phyloP scores from a whole-genome alignment of 2,797 vertebrate genomes.

The Sebastes oblongus region DNA sequence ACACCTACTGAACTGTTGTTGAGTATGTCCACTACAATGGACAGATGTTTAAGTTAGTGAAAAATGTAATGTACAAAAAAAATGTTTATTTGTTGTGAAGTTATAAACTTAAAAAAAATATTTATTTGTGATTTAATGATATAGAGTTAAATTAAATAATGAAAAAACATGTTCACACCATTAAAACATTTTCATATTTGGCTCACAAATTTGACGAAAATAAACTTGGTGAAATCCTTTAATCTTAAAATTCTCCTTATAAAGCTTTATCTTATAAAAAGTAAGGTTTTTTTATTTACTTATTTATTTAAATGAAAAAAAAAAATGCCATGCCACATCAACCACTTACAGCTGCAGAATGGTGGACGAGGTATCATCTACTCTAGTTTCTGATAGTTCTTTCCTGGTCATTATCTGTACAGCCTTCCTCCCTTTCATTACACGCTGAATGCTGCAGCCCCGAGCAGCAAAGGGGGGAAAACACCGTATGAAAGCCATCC shows the following conservation, averaged over 20 bases:
- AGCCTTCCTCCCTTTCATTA: constrained; percentile 45
- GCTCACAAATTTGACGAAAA: not conserved
- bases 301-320: not conserved
- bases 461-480: constrained; percentile 42
- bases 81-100: not conserved
- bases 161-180: not conserved
- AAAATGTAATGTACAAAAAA: accelerated
- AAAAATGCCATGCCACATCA: not conserved
- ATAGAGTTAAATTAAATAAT: not conserved
- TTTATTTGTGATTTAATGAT: not conserved
- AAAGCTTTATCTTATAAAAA: not conserved
- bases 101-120: not conserved
- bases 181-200: not conserved
- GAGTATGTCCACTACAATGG: not conserved
- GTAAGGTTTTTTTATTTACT: accelerated
- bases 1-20: not conserved
- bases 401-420: constrained; percentile 35
- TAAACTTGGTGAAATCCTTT: not conserved
- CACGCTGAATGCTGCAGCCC: constrained; percentile 36
- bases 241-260: not conserved
- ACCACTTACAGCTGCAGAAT: not conserved
- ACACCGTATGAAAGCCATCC: constrained; percentile 59
- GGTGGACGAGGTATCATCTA: not conserved
- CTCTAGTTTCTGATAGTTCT: not conserved
- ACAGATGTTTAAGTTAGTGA: not conserved